phyloP scores from a whole-genome alignment of 2,113 vertebrate species.

The Myocastor coypus region DNA sequence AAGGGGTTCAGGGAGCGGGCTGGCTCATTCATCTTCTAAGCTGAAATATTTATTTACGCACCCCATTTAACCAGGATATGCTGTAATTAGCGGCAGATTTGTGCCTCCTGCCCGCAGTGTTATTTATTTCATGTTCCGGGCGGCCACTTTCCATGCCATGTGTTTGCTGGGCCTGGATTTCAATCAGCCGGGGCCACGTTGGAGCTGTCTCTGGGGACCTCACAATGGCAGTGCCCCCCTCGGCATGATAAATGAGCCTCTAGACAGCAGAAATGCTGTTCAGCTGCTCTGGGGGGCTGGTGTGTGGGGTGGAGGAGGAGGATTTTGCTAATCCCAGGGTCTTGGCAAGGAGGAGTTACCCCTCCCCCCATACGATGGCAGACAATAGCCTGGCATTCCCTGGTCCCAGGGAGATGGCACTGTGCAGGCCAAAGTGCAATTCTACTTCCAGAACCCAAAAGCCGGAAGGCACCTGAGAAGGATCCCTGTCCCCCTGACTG shows the following conservation, averaged over 20 bases:
- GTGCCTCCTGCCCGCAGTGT: constrained; percentile 71
- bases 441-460: background rate
- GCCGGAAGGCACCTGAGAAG: background rate
- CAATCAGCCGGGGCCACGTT: constrained; percentile 60
- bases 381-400: constrained; percentile 49
- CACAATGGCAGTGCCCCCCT: constrained; percentile 33
- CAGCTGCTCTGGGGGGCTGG: constrained; percentile 64
- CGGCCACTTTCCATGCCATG: constrained; percentile 34
- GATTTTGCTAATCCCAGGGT: background rate
- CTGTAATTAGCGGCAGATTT: constrained; percentile 76
- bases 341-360: background rate
- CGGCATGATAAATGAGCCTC: constrained; percentile 66
- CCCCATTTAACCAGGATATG: constrained; percentile 79
- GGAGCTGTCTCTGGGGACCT: constrained; percentile 50
- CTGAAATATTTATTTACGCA: constrained; percentile 76
- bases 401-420: background rate
- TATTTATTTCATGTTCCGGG: constrained; percentile 75
- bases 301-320: background rate
- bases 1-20: background rate
- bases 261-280: constrained; percentile 56
- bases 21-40: constrained; percentile 56
- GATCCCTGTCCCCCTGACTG: background rate
- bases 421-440: fast-evolving
- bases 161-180: constrained; percentile 70
- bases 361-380: constrained; percentile 6